phyloP scores from a whole-genome alignment of 64 coral and sea anemone species.

The Montipora foliosa region DNA sequence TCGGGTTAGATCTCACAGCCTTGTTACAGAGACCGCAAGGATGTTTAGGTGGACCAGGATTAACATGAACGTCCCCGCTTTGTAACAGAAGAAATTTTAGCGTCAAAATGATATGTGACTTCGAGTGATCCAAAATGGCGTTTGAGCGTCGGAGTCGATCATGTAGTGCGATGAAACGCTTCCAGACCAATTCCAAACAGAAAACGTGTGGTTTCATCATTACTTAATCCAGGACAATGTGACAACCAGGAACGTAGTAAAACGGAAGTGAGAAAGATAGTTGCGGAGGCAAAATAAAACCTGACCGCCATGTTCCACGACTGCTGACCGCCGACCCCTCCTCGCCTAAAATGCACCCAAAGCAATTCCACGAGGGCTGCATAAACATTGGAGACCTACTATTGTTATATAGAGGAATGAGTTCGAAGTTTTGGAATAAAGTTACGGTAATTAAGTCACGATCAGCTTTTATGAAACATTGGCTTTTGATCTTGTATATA shows the following conservation, averaged over 20 bases:
- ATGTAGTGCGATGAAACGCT: neutral
- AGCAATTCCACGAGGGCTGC: too few species aligned
- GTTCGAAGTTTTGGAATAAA: too few species aligned
- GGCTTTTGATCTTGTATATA: too few species aligned
- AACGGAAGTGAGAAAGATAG: neutral
- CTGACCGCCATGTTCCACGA: constrained; percentile 1
- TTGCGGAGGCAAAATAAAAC: neutral
- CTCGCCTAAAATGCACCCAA: too few species aligned
- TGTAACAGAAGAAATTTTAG: neutral
- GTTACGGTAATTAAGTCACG: too few species aligned
- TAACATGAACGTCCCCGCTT: constrained; percentile 13
- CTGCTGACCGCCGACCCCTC: neutral
- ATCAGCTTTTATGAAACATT: too few species aligned
- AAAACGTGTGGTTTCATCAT: neutral
- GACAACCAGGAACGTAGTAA: constrained; percentile 1
- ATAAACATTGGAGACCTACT: too few species aligned
- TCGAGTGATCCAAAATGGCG: constrained; percentile 34
- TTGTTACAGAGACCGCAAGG: constrained; percentile 52
- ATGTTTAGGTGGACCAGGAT: constrained; percentile 44
- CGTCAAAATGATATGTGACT: neutral
- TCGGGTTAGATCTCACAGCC: constrained; percentile 46
- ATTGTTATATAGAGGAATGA: too few species aligned
- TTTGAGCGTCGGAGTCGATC: neutral
- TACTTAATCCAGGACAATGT: neutral
- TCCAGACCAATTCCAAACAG: neutral